Conservation (phyloP, 1,140 invertebrate species). For the Lucilia cuprina region DNA sequence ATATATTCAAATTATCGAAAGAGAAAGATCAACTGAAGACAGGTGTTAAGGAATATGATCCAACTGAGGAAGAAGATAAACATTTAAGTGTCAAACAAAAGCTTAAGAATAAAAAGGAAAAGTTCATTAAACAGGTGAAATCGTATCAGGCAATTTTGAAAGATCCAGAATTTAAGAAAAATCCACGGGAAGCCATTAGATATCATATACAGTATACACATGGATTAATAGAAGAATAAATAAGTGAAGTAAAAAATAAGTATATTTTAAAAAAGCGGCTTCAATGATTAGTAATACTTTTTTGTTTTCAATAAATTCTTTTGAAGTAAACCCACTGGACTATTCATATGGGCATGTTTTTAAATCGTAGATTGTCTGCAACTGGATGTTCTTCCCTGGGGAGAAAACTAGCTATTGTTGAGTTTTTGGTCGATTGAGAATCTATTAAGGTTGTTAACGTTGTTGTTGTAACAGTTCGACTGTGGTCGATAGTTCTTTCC, state of each 20-base stretch:
- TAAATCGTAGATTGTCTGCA: no score
- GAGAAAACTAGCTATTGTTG: no score
- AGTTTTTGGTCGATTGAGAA: no score
- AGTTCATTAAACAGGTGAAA: slow-evolving; percentile 45
- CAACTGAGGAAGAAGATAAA: slow-evolving; percentile 34
- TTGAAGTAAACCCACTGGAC: no score
- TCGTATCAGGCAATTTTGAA: slow-evolving; percentile 53
- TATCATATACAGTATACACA: slow-evolving; percentile 44
- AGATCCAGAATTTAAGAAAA: slow-evolving; percentile 53
- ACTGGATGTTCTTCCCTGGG: no score
- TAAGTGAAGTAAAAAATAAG: background rate
- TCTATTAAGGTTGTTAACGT: no score
- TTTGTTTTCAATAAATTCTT: no score
- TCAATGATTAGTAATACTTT: no score
- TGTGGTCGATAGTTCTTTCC: no score
- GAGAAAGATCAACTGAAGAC: slow-evolving; percentile 40
- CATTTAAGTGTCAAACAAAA: slow-evolving; percentile 51
- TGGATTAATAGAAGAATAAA: slow-evolving; percentile 36
- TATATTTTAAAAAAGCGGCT: no score
- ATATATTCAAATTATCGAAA: slow-evolving; percentile 51
- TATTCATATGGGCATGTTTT: no score
- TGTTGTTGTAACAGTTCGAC: no score
- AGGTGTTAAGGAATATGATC: slow-evolving; percentile 36
- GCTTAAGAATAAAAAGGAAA: slow-evolving; percentile 49
- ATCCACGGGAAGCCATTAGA: slow-evolving; percentile 51